Percentiles rank a stretch among this genome's conserved stretches.
Conservation (phyloP, 2,888 invertebrate species). For the Melikaiella ostensackeni region DNA sequence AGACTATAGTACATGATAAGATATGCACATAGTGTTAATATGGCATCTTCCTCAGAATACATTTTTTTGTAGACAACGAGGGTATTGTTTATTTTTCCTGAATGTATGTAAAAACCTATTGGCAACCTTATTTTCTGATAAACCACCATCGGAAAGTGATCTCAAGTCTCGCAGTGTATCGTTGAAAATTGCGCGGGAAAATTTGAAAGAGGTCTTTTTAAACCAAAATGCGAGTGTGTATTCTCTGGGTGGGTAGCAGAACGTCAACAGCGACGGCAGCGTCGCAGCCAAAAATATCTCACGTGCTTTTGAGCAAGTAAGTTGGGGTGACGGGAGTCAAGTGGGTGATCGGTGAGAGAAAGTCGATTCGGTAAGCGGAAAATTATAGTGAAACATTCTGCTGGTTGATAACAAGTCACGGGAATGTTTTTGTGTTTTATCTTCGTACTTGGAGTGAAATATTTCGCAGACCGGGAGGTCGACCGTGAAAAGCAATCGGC, state of each 20-base stretch:
- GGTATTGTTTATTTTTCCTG: no score
- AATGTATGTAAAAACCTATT: no score
- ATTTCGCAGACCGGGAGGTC: background rate
- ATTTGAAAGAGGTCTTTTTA: background rate
- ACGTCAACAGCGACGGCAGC: background rate
- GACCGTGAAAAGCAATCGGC: background rate
- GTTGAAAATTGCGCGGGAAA: background rate
- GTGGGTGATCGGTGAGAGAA: constrained; percentile 53
- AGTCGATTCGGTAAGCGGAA: constrained; percentile 50
- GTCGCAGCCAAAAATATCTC: constrained; percentile 67
- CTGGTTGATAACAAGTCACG: background rate
- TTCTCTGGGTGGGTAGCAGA: background rate
- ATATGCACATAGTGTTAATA: no score
- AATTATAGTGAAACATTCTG: constrained; percentile 35
- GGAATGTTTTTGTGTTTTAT: background rate
- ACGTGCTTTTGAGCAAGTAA: constrained; percentile 64
- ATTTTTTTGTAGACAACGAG: no score
- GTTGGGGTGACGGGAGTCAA: constrained; percentile 49
- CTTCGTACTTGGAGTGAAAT: background rate
- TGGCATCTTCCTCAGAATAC: no score
- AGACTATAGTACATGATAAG: no score
- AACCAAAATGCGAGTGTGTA: background rate
- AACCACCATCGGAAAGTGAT: background rate
- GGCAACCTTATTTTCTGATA: no score
- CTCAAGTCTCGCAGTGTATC: background rate